Conservation (phyloP, 2,797 vertebrate species). For the Dipus sagitta region DNA sequence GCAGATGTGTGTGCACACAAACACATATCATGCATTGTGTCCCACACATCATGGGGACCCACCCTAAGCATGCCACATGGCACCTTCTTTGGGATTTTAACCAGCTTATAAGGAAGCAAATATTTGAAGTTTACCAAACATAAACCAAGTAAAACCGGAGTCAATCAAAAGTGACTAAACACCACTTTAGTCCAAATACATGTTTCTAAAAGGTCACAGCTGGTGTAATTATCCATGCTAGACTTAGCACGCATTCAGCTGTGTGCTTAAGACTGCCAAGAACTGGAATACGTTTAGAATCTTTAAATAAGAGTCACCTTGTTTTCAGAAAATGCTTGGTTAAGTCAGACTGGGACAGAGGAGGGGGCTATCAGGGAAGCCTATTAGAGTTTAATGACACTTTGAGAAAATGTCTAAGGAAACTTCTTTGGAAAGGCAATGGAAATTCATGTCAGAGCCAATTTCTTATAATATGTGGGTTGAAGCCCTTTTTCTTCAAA, state of each 20-base stretch:
- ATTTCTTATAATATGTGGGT: slow-evolving; percentile 51
- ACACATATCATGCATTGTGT: background rate
- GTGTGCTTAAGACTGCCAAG: slow-evolving; percentile 82
- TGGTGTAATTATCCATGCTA: slow-evolving; percentile 87
- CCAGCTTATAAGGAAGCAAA: slow-evolving; percentile 72
- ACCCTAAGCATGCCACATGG: background rate
- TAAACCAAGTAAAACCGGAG: slow-evolving; percentile 84
- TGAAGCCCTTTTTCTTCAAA: slow-evolving; percentile 62
- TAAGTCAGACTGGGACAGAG: slow-evolving; percentile 32
- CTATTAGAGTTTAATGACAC: slow-evolving; percentile 59
- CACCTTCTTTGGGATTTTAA: slow-evolving; percentile 24
- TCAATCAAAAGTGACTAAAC: slow-evolving; percentile 87
- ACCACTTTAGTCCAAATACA: slow-evolving; percentile 83
- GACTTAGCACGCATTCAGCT: slow-evolving; percentile 82
- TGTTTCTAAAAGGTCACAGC: slow-evolving; percentile 88
- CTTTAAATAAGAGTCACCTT: slow-evolving; percentile 82
- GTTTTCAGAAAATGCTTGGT: slow-evolving; percentile 78
- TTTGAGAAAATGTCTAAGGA: slow-evolving; percentile 63
- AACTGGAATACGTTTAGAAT: slow-evolving; percentile 78
- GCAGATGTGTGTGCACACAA: background rate
- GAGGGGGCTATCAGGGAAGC: background rate
- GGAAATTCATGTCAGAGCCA: slow-evolving; percentile 69
- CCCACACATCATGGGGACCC: background rate
- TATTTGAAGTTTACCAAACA: slow-evolving; percentile 85
- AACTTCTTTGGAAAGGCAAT: slow-evolving; percentile 68